These are phyloP conservation scores for Caenorhabditis panamensis DNA, from an alignment of 2,888 invertebrate genomes.

Conservation along the genomic window DNA sequence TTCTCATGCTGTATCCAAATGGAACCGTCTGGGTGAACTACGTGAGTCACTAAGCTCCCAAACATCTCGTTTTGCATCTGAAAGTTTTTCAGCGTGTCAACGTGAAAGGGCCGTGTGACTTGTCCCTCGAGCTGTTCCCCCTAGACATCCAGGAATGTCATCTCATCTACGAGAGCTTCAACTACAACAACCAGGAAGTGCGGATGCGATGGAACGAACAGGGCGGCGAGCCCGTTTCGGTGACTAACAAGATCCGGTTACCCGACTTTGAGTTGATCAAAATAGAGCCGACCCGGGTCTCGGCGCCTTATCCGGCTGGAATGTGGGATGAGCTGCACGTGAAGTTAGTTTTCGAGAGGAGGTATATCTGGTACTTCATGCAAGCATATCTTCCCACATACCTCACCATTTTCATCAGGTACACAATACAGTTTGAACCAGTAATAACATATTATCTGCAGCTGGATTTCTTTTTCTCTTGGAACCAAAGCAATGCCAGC, in stretches of 20 bases:
- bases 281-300: slow-evolving; percentile 63
- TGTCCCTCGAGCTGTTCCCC: slow-evolving; percentile 78
- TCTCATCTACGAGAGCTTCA: slow-evolving; percentile 80
- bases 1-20: slow-evolving; percentile 79
- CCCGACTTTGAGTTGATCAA: slow-evolving; percentile 79
- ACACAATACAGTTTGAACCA: not conserved
- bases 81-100: slow-evolving; percentile 75
- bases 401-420: slow-evolving; percentile 80
- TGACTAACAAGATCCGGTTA: slow-evolving; percentile 74
- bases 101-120: slow-evolving; percentile 80
- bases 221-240: slow-evolving; percentile 53
- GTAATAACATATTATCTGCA: slow-evolving; percentile 46
- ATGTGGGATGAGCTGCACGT: slow-evolving; percentile 81
- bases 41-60: slow-evolving; percentile 62
- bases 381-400: slow-evolving; percentile 81
- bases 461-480: slow-evolving; percentile 80
- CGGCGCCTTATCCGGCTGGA: slow-evolving; percentile 77
- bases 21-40: slow-evolving; percentile 81
- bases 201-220: slow-evolving; percentile 77
- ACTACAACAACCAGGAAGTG: slow-evolving; percentile 81
- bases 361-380: slow-evolving; percentile 80
- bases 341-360: slow-evolving; percentile 75
- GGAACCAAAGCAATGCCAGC: slow-evolving; percentile 80
- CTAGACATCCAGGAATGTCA: slow-evolving; percentile 79
- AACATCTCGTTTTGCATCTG: not conserved